These are phyloP conservation scores for Trichechus manatus DNA, from an alignment of 2,113 vertebrate species.

Conservation along the genomic window DNA sequence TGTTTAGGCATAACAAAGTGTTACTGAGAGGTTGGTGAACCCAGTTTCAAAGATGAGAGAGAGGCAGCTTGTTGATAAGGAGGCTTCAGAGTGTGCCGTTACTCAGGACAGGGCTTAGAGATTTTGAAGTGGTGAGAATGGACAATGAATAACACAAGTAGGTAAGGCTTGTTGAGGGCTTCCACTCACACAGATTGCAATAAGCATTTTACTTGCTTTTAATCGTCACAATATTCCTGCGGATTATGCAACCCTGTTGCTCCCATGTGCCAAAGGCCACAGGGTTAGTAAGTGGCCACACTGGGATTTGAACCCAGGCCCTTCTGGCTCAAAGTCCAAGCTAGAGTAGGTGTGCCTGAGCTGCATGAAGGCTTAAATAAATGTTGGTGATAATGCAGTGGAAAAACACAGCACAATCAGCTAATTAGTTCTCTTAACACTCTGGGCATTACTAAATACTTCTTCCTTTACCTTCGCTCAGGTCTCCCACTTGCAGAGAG, in stretches of 20 bases:
- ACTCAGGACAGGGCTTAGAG: neutral
- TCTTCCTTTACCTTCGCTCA: slow-evolving; percentile 22
- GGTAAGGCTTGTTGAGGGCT: neutral
- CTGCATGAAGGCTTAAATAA: neutral
- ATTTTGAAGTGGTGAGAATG: neutral
- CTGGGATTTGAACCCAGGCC: neutral
- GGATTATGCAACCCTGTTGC: neutral
- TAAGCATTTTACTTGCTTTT: neutral
- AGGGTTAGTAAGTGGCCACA: neutral
- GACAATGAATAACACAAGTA: neutral
- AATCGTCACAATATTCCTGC: neutral
- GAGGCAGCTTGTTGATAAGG: neutral
- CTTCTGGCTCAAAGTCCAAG: neutral
- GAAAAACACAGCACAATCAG: neutral
- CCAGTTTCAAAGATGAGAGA: neutral
- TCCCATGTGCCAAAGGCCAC: neutral
- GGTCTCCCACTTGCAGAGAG: neutral
- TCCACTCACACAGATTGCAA: neutral
- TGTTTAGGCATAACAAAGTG: neutral
- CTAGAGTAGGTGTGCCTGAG: neutral
- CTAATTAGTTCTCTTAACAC: neutral
- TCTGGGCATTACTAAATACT: neutral
- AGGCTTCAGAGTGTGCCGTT: neutral
- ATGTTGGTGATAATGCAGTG: neutral
- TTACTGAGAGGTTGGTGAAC: neutral